Percentiles rank a stretch among this genome's conserved stretches.
Conservation (phyloP, 2,888 invertebrate genomes). For the Acrocera orbiculus region DNA sequence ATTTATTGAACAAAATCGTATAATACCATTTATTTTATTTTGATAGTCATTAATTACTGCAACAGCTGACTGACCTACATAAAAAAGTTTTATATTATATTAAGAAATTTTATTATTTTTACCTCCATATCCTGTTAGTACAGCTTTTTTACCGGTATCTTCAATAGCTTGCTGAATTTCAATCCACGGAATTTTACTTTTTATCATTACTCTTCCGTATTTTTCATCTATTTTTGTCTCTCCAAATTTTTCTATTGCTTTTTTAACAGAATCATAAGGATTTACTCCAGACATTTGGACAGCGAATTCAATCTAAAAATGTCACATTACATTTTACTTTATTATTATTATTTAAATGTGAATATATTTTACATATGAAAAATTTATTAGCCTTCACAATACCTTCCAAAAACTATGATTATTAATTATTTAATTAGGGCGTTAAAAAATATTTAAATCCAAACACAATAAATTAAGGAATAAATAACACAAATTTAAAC, state of each 20-base stretch:
- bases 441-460: too few relatives aligned
- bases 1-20: slow-evolving; percentile 43
- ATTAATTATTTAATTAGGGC: too few relatives aligned
- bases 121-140: slow-evolving; percentile 66
- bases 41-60: slow-evolving; percentile 44
- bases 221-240: slow-evolving; percentile 21
- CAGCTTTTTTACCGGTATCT: slow-evolving; percentile 50
- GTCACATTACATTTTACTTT: too few relatives aligned
- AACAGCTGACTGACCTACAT: slow-evolving; percentile 40
- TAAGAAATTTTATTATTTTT: slow-evolving; percentile 12
- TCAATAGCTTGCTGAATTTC: slow-evolving; percentile 34
- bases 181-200: slow-evolving; percentile 27
- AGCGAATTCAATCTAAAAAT: slow-evolving; percentile 44
- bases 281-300: slow-evolving; percentile 43
- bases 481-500: too few relatives aligned
- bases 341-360: too few relatives aligned
- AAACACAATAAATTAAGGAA: too few relatives aligned
- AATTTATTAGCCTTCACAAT: too few relatives aligned
- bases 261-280: slow-evolving; percentile 35
- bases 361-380: too few relatives aligned
- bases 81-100: not conserved
- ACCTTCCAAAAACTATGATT: too few relatives aligned
- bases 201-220: slow-evolving; percentile 23
- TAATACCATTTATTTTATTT: slow-evolving; percentile 47
- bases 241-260: slow-evolving; percentile 29